Percentiles rank a stretch among this genome's conserved stretches.
Conservation (phyloP, 2,797 vertebrate genomes). For the Limosa lapponica region DNA sequence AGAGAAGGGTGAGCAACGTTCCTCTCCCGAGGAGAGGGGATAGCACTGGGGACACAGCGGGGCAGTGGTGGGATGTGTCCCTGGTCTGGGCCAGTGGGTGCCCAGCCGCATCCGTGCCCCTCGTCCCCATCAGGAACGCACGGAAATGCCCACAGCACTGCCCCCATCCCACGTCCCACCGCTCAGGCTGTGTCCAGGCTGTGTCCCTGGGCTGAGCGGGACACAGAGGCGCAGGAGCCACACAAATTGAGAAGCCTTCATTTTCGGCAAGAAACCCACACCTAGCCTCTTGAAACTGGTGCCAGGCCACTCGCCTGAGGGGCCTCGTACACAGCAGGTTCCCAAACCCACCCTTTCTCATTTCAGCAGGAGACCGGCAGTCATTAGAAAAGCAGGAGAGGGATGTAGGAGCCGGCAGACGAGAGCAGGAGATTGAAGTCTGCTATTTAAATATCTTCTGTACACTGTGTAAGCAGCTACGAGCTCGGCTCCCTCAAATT, state of each 20-base stretch:
- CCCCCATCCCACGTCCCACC: fast-evolving
- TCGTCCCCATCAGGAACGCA: fast-evolving
- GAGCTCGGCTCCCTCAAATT: constrained; percentile 46
- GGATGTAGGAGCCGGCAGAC: background rate
- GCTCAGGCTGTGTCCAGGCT: no score
- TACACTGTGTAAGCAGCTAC: constrained; percentile 36
- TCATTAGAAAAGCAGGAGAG: background rate
- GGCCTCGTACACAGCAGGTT: background rate
- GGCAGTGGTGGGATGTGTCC: background rate
- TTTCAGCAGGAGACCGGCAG: background rate
- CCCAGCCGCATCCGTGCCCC: fast-evolving
- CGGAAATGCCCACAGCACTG: background rate
- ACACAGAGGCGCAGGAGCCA: background rate
- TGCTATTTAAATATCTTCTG: constrained; percentile 32
- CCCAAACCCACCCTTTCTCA: background rate
- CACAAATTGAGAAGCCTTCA: background rate
- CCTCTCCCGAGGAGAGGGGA: background rate
- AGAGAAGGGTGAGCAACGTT: background rate
- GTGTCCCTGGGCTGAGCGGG: background rate
- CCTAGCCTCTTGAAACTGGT: background rate
- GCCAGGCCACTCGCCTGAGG: background rate
- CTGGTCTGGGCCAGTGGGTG: fast-evolving
- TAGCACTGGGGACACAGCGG: background rate
- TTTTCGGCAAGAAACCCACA: background rate
- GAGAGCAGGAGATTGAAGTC: constrained; percentile 7